Conservation (phyloP, 1,140 invertebrate genomes). For the Sipha flava region DNA sequence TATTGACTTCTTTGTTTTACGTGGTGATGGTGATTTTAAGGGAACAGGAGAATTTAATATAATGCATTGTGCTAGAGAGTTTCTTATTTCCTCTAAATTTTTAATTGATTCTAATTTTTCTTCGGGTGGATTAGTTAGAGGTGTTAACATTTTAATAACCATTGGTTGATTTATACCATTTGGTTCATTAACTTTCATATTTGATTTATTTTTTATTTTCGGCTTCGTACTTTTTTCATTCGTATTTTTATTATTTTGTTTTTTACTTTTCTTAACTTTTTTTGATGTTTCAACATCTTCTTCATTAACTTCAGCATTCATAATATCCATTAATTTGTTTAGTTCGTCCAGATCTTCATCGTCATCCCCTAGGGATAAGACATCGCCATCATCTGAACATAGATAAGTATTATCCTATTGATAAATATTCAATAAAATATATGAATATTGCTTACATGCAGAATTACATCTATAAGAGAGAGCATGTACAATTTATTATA, state of each 20-base stretch:
- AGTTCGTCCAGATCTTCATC: conserved; percentile 27
- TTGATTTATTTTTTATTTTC: background rate
- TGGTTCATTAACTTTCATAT: background rate
- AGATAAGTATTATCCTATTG: no score
- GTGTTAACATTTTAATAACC: background rate
- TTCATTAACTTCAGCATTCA: conserved; percentile 20
- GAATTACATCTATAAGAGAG: no score
- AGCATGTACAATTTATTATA: no score
- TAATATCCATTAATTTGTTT: conserved; percentile 25
- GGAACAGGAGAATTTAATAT: background rate
- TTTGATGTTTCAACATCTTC: background rate
- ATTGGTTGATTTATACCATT: background rate
- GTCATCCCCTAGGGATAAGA: conserved; percentile 10
- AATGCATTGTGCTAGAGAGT: background rate
- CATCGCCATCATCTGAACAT: conserved; percentile 27
- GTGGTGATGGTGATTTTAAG: conserved; percentile 1
- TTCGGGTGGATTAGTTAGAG: background rate
- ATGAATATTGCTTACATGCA: no score
- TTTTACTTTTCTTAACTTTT: conserved; percentile 8
- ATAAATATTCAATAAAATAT: no score
- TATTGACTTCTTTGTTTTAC: background rate
- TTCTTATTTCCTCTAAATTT: conserved; percentile 20
- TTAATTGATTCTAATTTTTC: conserved; percentile 22
- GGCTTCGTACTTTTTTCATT: background rate
- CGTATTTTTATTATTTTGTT: background rate